Percentiles rank a stretch among this genome's conserved stretches.
Conservation (phyloP, 2,797 vertebrate genomes). For the Cercopithecus petaurista region DNA sequence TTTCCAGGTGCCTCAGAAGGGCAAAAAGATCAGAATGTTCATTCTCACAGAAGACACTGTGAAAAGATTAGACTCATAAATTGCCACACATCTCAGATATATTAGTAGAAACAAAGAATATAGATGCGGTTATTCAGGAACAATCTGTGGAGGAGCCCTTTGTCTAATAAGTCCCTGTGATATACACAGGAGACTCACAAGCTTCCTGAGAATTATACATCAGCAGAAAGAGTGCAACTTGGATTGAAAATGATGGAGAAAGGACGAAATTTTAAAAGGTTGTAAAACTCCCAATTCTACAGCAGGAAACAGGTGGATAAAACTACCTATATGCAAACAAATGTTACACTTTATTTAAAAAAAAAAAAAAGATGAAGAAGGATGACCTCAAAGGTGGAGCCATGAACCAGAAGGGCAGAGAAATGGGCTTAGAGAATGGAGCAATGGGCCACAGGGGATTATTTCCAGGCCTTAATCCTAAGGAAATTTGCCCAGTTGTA, state of each 20-base stretch:
- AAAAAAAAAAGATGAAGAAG: background rate
- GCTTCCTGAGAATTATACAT: background rate
- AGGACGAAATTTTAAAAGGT: background rate
- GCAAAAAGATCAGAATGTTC: background rate
- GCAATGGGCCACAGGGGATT: background rate
- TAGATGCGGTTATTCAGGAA: background rate
- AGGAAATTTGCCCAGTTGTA: background rate
- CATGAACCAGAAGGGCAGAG: background rate
- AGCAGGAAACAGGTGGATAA: no score
- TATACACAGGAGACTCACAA: background rate
- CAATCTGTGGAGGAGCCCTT: background rate
- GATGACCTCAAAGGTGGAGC: background rate
- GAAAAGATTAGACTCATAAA: background rate
- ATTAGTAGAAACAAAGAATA: background rate
- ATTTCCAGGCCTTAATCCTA: background rate
- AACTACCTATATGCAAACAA: no score
- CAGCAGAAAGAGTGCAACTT: background rate
- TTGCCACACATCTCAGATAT: background rate
- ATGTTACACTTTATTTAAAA: no score
- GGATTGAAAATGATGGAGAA: background rate
- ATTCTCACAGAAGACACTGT: background rate
- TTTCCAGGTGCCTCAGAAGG: background rate
- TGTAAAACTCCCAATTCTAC: background rate
- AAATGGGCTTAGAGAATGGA: background rate
- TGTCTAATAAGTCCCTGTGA: background rate